Conservation (phyloP, 2,113 vertebrate genomes). For the Rattus norvegicus region DNA sequence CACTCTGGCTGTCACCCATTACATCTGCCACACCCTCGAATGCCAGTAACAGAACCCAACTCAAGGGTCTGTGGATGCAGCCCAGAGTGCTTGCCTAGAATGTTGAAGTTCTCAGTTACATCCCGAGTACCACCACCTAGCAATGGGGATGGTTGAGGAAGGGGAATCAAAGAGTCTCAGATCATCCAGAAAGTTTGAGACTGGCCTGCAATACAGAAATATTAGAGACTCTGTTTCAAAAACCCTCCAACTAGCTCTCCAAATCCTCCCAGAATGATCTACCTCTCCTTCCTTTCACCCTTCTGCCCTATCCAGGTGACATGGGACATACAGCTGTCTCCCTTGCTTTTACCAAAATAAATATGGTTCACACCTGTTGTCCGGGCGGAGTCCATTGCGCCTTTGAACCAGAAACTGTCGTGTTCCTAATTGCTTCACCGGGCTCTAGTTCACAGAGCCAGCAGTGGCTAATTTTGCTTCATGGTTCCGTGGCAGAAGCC, state of each 20-base stretch:
- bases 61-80: background rate
- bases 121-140: background rate
- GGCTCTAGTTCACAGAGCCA: background rate
- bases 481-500: background rate
- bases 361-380: background rate
- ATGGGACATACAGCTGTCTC: background rate
- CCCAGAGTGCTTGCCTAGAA: background rate
- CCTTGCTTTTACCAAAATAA: background rate
- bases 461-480: background rate
- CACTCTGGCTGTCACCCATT: background rate
- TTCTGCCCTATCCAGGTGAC: background rate
- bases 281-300: background rate
- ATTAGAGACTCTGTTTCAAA: background rate
- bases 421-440: no score
- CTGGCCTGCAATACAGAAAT: background rate
- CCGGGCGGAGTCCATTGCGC: background rate
- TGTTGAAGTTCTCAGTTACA: background rate
- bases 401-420: background rate
- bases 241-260: background rate
- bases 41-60: background rate
- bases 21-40: background rate
- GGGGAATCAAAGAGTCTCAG: background rate
- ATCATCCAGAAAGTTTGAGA: background rate
- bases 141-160: background rate
- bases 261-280: background rate